These are phyloP conservation scores for Jordanella pulchra DNA, from an alignment of 2,797 vertebrate species.

Conservation along the genomic window DNA sequence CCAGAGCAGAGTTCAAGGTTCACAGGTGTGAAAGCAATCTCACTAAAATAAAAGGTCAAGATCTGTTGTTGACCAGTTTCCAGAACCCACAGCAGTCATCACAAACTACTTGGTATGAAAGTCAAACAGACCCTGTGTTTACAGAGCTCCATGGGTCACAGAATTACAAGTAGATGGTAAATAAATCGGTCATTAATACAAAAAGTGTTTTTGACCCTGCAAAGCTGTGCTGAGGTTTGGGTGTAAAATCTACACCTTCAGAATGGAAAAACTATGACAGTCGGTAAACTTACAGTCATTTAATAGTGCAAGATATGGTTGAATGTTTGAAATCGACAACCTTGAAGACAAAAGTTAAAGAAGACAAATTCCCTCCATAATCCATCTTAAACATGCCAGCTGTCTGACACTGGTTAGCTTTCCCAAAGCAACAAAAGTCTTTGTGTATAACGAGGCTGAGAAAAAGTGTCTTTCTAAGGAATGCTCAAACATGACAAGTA, in stretches of 20 bases:
- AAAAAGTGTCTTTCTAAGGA: conserved; percentile 15
- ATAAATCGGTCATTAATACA: not conserved
- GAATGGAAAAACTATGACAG: not conserved
- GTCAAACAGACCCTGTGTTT: not conserved
- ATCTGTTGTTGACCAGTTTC: too few species aligned
- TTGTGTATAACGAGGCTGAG: not conserved
- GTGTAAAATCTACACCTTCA: not conserved
- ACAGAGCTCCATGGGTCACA: not conserved
- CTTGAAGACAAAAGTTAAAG: not conserved
- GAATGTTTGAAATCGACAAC: not conserved
- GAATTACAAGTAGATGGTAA: not conserved
- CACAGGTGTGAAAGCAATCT: too few species aligned
- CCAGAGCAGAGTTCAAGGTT: too few species aligned
- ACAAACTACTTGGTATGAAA: too few species aligned
- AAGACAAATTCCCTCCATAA: too few species aligned
- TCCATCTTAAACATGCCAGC: not conserved
- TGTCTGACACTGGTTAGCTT: not conserved
- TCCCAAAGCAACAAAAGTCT: not conserved
- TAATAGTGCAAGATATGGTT: not conserved
- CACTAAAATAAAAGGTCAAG: too few species aligned
- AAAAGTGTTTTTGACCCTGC: not conserved
- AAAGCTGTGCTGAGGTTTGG: not conserved
- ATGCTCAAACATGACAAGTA: conserved; percentile 42
- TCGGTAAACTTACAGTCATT: not conserved
- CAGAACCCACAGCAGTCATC: too few species aligned